Conservation (phyloP, 2,888 invertebrate genomes). For the Nesidiocoris tenuis region DNA sequence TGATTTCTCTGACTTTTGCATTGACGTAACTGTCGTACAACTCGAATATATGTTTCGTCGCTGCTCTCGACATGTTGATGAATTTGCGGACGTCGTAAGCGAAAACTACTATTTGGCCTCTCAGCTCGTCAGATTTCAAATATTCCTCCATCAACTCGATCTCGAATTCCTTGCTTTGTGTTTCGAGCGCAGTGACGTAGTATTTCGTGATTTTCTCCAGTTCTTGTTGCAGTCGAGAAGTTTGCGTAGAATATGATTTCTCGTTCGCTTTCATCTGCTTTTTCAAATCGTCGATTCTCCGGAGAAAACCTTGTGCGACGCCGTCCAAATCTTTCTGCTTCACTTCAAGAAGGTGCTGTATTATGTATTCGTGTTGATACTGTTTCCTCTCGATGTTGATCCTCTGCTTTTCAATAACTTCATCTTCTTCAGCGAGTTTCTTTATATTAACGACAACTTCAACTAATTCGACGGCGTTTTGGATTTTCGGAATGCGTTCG, state of each 20-base stretch:
- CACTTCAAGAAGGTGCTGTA: slow-evolving; percentile 20
- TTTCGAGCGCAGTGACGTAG: slow-evolving; percentile 30
- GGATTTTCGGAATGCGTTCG: slow-evolving; percentile 20
- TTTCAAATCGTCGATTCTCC: slow-evolving; percentile 24
- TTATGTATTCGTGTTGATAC: slow-evolving; percentile 26
- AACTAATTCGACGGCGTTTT: slow-evolving; percentile 8
- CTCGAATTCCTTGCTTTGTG: slow-evolving; percentile 31
- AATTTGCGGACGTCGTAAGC: slow-evolving; percentile 23
- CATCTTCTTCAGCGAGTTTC: slow-evolving; percentile 30
- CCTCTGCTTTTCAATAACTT: slow-evolving; percentile 31
- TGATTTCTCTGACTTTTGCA: slow-evolving; percentile 26
- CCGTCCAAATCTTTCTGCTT: slow-evolving; percentile 20
- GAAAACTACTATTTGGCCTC: slow-evolving; percentile 8
- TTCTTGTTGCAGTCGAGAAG: slow-evolving; percentile 11
- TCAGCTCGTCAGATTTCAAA: slow-evolving; percentile 15
- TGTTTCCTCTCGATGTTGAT: slow-evolving; percentile 18
- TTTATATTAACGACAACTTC: slow-evolving; percentile 32
- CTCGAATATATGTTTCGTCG: slow-evolving; percentile 31
- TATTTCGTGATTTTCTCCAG: slow-evolving; percentile 19
- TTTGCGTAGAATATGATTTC: slow-evolving; percentile 22
- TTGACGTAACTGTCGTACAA: slow-evolving; percentile 18
- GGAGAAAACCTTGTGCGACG: slow-evolving; percentile 2
- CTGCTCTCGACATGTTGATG: slow-evolving; percentile 16
- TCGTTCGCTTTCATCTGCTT: slow-evolving; percentile 23
- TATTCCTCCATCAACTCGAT: slow-evolving; percentile 24